A percentile compares a stretch with the other conserved stretches of the same genome.
Evolutionary conservation across 92 coral and sea anemone genomes (phyloP).

Genomic region (Bergia sp.): DNA sequence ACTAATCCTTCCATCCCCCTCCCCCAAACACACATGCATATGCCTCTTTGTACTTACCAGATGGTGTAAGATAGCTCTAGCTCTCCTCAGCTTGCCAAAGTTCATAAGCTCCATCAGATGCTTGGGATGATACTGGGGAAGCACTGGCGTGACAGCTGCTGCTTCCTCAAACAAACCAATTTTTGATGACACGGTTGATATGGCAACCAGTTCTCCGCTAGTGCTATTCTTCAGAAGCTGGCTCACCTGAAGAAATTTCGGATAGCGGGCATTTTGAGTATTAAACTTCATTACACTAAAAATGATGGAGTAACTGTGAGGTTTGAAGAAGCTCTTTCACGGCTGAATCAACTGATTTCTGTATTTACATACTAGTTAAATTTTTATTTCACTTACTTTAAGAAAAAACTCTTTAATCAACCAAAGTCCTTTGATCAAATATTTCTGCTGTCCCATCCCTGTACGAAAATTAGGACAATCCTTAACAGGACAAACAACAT

Average conservation of each 20-base stretch:
- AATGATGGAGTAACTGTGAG: background rate
- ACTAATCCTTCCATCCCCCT: background rate
- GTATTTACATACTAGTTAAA: too few species aligned
- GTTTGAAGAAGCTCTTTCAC: background rate
- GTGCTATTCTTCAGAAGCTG: slow-evolving; percentile 43
- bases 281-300: too few species aligned
- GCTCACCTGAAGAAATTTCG: background rate
- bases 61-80: slow-evolving; percentile 90
- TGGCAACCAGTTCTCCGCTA: slow-evolving; percentile 75
- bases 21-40: background rate
- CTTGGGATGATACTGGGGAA: slow-evolving; percentile 98
- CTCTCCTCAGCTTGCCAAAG: slow-evolving; percentile 94
- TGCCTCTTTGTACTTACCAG: slow-evolving; percentile 63
- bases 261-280: too few species aligned
- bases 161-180: slow-evolving; percentile 96
- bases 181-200: slow-evolving; percentile 64
- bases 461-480: too few species aligned
- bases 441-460: too few species aligned
- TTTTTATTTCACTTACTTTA: too few species aligned
- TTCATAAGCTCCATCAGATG: slow-evolving; percentile 97
- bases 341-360: too few species aligned
- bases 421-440: too few species aligned
- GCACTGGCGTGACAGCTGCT: slow-evolving; percentile 84
- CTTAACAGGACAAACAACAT: too few species aligned
- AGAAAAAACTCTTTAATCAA: too few species aligned